Evolutionary conservation across 2,888 invertebrate species (phyloP).

Genomic region (Apamea epomidion): DNA sequence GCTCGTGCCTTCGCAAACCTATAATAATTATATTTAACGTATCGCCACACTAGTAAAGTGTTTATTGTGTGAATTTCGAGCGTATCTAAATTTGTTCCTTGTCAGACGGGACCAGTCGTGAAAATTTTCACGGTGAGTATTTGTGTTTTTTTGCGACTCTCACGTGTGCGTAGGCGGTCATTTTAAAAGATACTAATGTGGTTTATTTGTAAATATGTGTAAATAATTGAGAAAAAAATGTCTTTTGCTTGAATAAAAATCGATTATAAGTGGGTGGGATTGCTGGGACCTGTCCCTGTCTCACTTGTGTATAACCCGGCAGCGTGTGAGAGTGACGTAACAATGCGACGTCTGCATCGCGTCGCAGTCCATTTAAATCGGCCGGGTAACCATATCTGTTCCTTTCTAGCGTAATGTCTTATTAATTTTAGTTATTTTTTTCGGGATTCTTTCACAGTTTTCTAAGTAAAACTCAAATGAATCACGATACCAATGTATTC

Average conservation of each 20-base stretch:
- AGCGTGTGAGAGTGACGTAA: constrained; percentile 82
- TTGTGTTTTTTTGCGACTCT: constrained; percentile 72
- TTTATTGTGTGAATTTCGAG: constrained; percentile 86
- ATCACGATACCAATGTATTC: constrained; percentile 48
- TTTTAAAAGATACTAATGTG: constrained; percentile 61
- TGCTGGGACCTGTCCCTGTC: constrained; percentile 68
- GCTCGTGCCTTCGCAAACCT: constrained; percentile 72
- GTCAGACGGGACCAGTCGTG: constrained; percentile 81
- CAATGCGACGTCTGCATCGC: constrained; percentile 71
- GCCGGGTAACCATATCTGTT: constrained; percentile 79
- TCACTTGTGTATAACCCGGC: constrained; percentile 80
- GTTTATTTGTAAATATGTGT: constrained; percentile 67
- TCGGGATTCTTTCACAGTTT: constrained; percentile 72
- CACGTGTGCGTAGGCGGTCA: constrained; percentile 63
- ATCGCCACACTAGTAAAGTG: constrained; percentile 80
- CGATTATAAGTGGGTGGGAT: constrained; percentile 90
- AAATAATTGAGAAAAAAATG: constrained; percentile 70
- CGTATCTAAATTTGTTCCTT: constrained; percentile 88
- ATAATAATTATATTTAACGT: constrained; percentile 78
- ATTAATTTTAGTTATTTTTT: constrained; percentile 75
- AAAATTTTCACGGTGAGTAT: constrained; percentile 86
- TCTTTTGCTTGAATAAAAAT: constrained; percentile 84
- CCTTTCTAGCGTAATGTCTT: constrained; percentile 74
- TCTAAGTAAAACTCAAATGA: constrained; percentile 74
- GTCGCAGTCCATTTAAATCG: constrained; percentile 72